Base-by-base conservation (phyloP, 2,888 invertebrate genomes). In the Homarus gammarus region DNA sequence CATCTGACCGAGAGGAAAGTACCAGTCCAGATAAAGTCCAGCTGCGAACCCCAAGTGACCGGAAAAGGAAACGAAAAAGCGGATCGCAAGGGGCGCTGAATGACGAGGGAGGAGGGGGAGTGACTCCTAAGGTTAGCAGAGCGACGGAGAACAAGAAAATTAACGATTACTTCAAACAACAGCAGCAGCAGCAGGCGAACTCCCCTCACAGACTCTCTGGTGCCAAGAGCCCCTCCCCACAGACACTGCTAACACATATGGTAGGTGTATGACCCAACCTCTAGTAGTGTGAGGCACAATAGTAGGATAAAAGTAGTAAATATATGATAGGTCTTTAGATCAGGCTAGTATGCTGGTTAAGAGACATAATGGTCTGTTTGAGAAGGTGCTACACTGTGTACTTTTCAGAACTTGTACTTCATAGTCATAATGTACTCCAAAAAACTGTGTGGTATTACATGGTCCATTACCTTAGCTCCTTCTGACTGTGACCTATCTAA, bases 161-260 rank as follows among this genome's bases (percentile, higher is more conserved):
- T 49, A 90, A 92, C 78, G 92, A 92, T 33, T 92, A 92, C 64
- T 89, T 92, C 72, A 92, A 91, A 70, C 91, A 92, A 31, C 92
- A 92, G 73, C 83, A 73, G 18, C 89, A 89, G 44, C 87, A 84
- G 72, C 79, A 75, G 56, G 73, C 87, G n/a, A 89, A 88, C 38
- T 92, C 92, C 38, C 92, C 92, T 38, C 90, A 68, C 68, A 89
- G 90, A 87, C 92, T 90, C 77, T 49, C 89, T 22, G 96, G 96
- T 93, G 96, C 97, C 92, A 97, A 97, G 94, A 97, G 97, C 94
- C 97, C 97, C 92, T 97, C 97, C 93, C 97, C 97, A 86, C 97
- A 96, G 81, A 84, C 82, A 44, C 88, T 68, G 49, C 61, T 89
- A 36, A 81, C 82, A 72, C 91, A 91, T 89, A 90, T 90, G 83